These are phyloP conservation scores for Hydrozoanthus tunicans DNA, from an alignment of 64 coral and sea anemone genomes.

Conservation along the genomic window DNA sequence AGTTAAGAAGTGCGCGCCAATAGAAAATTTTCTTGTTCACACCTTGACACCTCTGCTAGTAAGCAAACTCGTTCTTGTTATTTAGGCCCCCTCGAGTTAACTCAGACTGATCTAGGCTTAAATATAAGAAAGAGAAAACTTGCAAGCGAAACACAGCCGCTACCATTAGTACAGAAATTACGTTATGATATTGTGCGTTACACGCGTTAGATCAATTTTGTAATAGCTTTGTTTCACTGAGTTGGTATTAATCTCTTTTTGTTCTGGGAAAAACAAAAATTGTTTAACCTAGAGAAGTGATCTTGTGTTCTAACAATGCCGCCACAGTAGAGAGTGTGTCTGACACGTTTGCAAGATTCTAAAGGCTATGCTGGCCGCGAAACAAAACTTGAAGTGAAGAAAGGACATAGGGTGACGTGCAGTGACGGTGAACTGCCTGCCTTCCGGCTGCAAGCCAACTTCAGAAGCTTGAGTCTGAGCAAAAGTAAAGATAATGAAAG, in stretches of 20 bases:
- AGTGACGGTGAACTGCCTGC: not conserved
- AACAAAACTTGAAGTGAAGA: not conserved
- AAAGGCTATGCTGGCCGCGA: not conserved
- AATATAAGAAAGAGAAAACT: too few relatives aligned
- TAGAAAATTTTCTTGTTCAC: too few relatives aligned
- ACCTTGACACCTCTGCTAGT: too few relatives aligned
- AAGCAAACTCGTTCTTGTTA: too few relatives aligned
- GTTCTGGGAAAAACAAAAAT: not conserved
- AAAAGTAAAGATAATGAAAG: constrained; percentile 60
- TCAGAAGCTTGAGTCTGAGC: not conserved
- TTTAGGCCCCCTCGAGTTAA: too few relatives aligned
- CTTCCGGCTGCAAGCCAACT: not conserved
- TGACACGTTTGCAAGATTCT: not conserved
- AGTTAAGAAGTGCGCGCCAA: too few relatives aligned
- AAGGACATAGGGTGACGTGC: not conserved
- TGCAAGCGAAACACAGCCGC: too few relatives aligned
- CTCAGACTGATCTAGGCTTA: too few relatives aligned
- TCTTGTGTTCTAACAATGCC: not conserved
- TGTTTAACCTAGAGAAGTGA: not conserved
- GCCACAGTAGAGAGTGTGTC: not conserved
- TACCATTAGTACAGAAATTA: too few relatives aligned
- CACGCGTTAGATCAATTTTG: not conserved
- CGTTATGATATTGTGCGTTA: too few relatives aligned
- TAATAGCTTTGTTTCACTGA: not conserved
- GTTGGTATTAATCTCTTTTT: not conserved